Evolutionary conservation across 2,113 vertebrate species (phyloP), one percentile per base, ranked within the genome.

Genomic region (Sphaerodactylus townsendi): DNA sequence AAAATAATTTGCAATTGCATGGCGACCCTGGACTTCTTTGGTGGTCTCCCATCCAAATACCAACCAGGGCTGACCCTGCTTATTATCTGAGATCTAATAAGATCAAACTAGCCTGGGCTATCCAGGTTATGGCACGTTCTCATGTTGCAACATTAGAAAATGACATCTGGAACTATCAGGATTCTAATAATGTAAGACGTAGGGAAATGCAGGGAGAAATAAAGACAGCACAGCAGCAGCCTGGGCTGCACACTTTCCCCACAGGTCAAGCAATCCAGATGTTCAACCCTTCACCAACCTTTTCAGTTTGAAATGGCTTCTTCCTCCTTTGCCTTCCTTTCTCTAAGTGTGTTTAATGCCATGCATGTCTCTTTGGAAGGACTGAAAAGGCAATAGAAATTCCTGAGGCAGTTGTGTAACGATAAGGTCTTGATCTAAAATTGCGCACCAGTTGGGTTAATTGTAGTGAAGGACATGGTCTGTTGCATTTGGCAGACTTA

Each of bases 321-420:
- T 44, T 21, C 25, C 46, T 37, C 44, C 17, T 10, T 2, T 2
- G 3, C 4, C 39, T 3, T 14, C 50, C 28, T 39, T 77, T 77
- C 48, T 11, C 10, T 30, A 15, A 53, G 35, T 33, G 35, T 33
- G 39, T 75, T 44, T 25, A 59, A 69, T 77, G 28, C 4, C 62
- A 50, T 62, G 41, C 28, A 11, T 44, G 50, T 59, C 48, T 28
- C 10, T 56, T 69, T 39, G 44, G 50, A 84, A 69, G 30, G 53
- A 77, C 25, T 44, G 62, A 90, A 86, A 83, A 2, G 79, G 25
- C 11, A 84, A 74, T 62, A 86, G 15, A 85, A 37, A 76, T 44
- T 86, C 66, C 73, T 7, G 4, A 72, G 56, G 64, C 17, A 85
- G 88, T 37, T 35, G 13, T 3, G 23, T 69, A 69, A 48, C 78